Evolutionary conservation across 2,888 invertebrate species (phyloP), one percentile per base, ranked within the genome.

Genomic region (Atethmia centrago): DNA sequence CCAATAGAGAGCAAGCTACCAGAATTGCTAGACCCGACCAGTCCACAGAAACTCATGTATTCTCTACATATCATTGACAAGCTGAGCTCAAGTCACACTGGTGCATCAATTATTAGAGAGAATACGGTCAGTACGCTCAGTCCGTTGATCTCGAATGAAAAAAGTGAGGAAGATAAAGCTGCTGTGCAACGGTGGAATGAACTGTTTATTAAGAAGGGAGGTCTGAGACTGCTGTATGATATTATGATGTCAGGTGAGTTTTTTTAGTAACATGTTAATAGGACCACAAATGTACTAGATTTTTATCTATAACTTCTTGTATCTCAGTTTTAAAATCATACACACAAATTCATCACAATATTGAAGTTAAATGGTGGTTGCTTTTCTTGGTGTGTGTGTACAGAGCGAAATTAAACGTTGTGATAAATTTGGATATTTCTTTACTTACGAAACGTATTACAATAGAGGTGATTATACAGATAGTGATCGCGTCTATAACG

Each of bases 31-130:
- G 98, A 99, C 94, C 98, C 99, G 0, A 97, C 97, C 45, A 98
- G 98, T 92, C 98, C 99, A 0, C 99, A 99, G 93, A 99, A 99
- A 91, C 97, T 99, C 69, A 99, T 99, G 98, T 99, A 99, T 92
- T 99, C 99, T 0, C 94, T 99, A 77, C 99, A 99, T 92, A 99
- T 99, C 83, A 98, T 99, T 74, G 96, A 96, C 82, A 96, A 95
- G 75, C 88, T 95, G 71, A 95, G 96, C 85, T 94, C 94, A 70
- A 94, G 86, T 76, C 95, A 91, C 63, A 90, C 85, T 82, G 87
- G 91, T 64, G 47, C 82, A 0, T 87, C 93, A 1, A 94, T 90
- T 73, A 87, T 90, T 9, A 94, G 94, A 69, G 95, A 95, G 64
- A 83, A 90, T 16, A 77, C 91, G 0, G 87, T 87, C 2, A 90